Conservation (phyloP, 2,888 invertebrate species). For the Ptychoptera contaminata region DNA sequence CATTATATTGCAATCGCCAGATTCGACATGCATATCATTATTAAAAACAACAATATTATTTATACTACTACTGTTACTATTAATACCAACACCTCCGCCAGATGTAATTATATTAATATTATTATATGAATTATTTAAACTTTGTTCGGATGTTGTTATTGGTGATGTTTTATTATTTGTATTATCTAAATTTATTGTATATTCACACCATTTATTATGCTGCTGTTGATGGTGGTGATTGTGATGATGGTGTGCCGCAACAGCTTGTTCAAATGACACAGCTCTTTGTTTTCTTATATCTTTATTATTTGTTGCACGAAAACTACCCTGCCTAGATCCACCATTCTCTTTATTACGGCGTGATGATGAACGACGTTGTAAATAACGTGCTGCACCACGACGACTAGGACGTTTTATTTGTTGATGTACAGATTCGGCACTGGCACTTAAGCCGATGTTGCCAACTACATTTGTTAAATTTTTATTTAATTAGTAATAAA, state of each 20-base stretch:
- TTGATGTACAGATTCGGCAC: constrained; percentile 46
- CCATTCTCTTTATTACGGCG: constrained; percentile 42
- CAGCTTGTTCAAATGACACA: constrained; percentile 12
- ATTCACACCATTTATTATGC: constrained; percentile 12
- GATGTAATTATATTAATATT: too few species aligned
- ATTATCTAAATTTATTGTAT: too few species aligned
- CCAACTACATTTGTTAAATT: constrained; percentile 27
- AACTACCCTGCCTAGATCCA: constrained; percentile 18
- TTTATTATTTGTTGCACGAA: constrained; percentile 1
- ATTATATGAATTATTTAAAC: too few species aligned
- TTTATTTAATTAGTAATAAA: constrained; percentile 1
- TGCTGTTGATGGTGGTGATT: constrained; percentile 1
- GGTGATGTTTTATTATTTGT: too few species aligned
- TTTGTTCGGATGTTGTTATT: too few species aligned
- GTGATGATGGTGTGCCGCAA: not conserved
- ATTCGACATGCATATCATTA: too few species aligned
- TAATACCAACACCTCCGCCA: too few species aligned
- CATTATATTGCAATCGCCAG: too few species aligned
- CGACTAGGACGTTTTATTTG: constrained; percentile 39
- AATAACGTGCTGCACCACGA: constrained; percentile 35
- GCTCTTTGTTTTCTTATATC: constrained; percentile 10
- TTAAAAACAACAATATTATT: too few species aligned
- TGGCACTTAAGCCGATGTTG: constrained; percentile 42
- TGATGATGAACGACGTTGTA: constrained; percentile 36
- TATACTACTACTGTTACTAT: too few species aligned